phyloP scores from a whole-genome alignment of 2,888 invertebrate genomes.

The Drosophila cognata region DNA sequence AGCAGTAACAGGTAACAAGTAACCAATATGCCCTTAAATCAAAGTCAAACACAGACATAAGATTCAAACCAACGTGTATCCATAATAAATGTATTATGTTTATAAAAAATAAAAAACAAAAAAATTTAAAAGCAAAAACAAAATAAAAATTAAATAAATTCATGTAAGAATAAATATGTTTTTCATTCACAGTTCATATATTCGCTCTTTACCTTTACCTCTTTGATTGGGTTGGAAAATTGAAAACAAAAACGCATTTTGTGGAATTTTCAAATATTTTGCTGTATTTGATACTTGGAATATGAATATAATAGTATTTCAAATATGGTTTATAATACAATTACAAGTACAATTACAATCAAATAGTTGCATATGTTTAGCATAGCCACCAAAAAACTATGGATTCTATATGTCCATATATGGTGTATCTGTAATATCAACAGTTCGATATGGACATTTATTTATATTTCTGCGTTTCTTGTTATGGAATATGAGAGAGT shows the following conservation, averaged over 20 bases:
- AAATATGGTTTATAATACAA: slow-evolving; percentile 67
- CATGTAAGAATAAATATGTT: slow-evolving; percentile 55
- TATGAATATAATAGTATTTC: slow-evolving; percentile 71
- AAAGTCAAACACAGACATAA: slow-evolving; percentile 69
- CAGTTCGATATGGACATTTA: slow-evolving; percentile 59
- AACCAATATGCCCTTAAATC: slow-evolving; percentile 74
- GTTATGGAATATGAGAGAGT: slow-evolving; percentile 18
- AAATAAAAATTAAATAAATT: slow-evolving; percentile 81
- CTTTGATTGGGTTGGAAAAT: not conserved
- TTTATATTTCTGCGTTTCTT: slow-evolving; percentile 17
- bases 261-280: slow-evolving; percentile 51
- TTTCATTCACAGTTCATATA: not conserved
- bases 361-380: slow-evolving; percentile 60
- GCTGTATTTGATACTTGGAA: slow-evolving; percentile 77
- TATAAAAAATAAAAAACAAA: slow-evolving; percentile 69
- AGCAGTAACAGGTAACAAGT: slow-evolving; percentile 49
- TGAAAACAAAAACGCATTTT: not conserved
- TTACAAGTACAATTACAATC: slow-evolving; percentile 74
- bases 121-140: slow-evolving; percentile 73
- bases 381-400: slow-evolving; percentile 42
- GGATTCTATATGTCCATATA: slow-evolving; percentile 41
- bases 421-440: slow-evolving; percentile 39
- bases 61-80: slow-evolving; percentile 58
- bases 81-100: slow-evolving; percentile 83
- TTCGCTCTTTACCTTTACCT: not conserved